Base-by-base conservation (phyloP, 2,113 vertebrate genomes). In the Crotophaga sulcirostris region DNA sequence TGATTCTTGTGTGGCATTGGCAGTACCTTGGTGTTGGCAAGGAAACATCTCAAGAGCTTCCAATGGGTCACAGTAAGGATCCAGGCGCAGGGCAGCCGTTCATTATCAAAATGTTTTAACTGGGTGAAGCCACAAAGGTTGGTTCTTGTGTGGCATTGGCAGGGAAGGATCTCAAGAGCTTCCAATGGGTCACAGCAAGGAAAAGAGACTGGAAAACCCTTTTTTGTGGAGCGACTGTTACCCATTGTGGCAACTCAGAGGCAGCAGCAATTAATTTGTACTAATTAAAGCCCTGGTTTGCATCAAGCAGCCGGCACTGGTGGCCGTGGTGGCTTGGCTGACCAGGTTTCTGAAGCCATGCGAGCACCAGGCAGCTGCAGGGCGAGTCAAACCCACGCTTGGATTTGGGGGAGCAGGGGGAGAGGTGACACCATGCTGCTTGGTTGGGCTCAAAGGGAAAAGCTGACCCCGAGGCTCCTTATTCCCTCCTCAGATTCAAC, bases 401-500 rank as follows among this genome's bases (percentile, higher is more conserved):
- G 51, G 25, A 28, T 80, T 62, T 44, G 17, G 16, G n/a, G 70
- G 23, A 59, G 19, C 29, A 2, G 5, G 25, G 34, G 44, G 16
- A 42, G 47, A 49, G 78, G 24, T 21, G 2, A 29, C 34, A 3
- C 52, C 1, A 0, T 0, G 10, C 24, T 20, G 42, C 25, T 12
- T 42, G 40, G 56, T 28, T 16, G 59, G 24, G 47, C 5, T 76
- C 63, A 45, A 13, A 21, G 24, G 4, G 1, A 6, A 7, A 40
- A 34, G 28, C 54, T 34, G 33, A 20, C 28, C 34, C 51, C 5
- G 25, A 78, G 52, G 9, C 11, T 29, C 8, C 44, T 13, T 4
- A 0, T 52, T 96, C 21, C 67, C 34, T 64, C n/a, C 13, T 7
- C 91, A 99, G 99, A 99, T 66, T 99, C 99, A 0, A 67, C 86